These are phyloP conservation scores for Psilopsiagon aymara DNA, from an alignment of 2,113 vertebrate species.

Conservation along the genomic window DNA sequence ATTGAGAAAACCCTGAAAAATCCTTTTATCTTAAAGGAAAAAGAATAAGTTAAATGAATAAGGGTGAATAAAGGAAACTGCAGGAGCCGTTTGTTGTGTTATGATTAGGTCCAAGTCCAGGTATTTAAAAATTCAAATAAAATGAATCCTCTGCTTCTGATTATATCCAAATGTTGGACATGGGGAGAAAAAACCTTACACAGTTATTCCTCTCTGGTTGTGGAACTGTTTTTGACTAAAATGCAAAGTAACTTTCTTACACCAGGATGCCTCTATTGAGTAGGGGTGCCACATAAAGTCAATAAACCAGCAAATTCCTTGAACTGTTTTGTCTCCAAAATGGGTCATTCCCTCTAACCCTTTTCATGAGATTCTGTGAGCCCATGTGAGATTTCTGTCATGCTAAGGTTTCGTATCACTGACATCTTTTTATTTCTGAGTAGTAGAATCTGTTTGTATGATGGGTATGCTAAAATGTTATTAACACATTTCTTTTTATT, in stretches of 20 bases:
- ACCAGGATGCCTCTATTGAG: background rate
- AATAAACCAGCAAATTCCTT: background rate
- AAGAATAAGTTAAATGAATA: background rate
- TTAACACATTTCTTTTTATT: background rate
- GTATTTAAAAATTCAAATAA: background rate
- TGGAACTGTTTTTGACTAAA: background rate
- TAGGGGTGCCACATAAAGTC: background rate
- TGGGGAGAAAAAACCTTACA: background rate
- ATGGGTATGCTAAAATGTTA: background rate
- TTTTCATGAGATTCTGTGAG: background rate
- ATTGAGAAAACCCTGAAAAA: background rate
- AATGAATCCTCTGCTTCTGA: background rate
- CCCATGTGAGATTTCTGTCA: background rate
- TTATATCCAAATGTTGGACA: background rate
- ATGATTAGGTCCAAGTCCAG: background rate
- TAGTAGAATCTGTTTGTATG: background rate
- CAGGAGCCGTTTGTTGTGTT: background rate
- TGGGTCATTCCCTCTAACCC: background rate
- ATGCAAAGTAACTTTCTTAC: background rate
- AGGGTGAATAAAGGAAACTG: background rate
- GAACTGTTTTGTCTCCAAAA: background rate
- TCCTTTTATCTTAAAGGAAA: background rate
- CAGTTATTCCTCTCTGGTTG: background rate
- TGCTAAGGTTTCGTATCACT: background rate
- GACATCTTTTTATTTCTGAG: background rate